Base-by-base conservation (phyloP, 1,140 invertebrate genomes). In the Polypedilum pembai region DNA sequence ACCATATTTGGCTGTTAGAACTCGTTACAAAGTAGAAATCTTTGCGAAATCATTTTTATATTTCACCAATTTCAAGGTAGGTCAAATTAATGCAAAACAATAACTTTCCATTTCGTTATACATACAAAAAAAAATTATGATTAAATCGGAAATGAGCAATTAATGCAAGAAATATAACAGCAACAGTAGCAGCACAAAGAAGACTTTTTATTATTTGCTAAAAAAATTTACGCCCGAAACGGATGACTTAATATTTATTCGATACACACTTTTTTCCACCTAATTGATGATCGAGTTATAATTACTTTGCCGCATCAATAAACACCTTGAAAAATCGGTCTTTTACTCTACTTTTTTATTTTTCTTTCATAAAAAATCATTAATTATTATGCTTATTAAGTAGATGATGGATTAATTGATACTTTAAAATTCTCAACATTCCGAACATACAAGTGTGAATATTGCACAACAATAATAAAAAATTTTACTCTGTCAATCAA, bases 221-320 rank as follows among this genome's bases (percentile, higher is more conserved):
- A 33, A 33, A 33, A n/a, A 56, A n/a, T 56, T 12, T 56, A 15
- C 24, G 5, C 24, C 45, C 45, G 45, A 56, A 56, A 56, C 45
- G 45, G 45, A 56, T 56, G 45, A 56, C 45, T 56, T 56, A 56
- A 56, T 56, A 56, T n/a, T 33, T 33, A 5, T 33, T 33, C 12
- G 41, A 8, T 45, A 45, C 3, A 56, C 45, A 56, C n/a, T 56
- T 56, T 56, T 56, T 12, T 56, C 12, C 45, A 56, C 45, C 45
- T 56, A 56, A 56, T 56, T 56, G 45, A n/a, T 56, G 45, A 56
- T 56, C 45, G 45, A 4, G 45, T 56, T 56, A 56, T 56, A 56
- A 56, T 56, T 45, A 45, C 1, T 12, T 8, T 45, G 41, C 41
- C 8, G 24, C 24, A 33, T 33, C 24, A 33, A 3, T 33, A 33